These are phyloP conservation scores for Myanophis thanlyinensis DNA, from an alignment of 2,113 vertebrate genomes.

Conservation along the genomic window DNA sequence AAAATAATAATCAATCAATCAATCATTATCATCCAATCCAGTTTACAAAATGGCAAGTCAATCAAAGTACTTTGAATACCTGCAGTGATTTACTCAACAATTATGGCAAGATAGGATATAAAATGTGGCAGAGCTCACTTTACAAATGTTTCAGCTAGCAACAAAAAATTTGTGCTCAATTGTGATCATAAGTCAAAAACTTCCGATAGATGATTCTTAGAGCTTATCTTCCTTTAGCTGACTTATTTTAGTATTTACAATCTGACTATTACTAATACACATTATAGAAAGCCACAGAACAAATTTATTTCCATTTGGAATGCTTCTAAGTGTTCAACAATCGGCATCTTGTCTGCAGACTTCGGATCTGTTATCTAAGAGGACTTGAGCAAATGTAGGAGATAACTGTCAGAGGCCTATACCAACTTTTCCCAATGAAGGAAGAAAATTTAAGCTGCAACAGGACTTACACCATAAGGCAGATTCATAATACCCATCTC, in stretches of 20 bases:
- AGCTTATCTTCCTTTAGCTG: too few species aligned
- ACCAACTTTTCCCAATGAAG: background rate
- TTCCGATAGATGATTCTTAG: too few species aligned
- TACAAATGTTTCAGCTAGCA: too few species aligned
- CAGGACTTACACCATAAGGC: background rate
- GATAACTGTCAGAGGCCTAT: background rate
- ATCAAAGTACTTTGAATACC: background rate
- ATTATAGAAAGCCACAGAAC: too few species aligned
- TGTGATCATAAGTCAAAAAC: too few species aligned
- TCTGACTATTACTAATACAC: background rate
- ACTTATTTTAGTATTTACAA: background rate
- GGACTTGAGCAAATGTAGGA: background rate
- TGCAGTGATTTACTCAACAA: background rate
- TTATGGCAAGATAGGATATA: too few species aligned
- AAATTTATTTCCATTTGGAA: too few species aligned
- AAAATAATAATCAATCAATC: background rate
- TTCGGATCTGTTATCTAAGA: background rate
- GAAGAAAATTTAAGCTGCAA: background rate
- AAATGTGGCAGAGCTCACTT: too few species aligned
- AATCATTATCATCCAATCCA: background rate
- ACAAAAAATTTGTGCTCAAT: too few species aligned
- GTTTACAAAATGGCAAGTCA: background rate
- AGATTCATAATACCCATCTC: background rate
- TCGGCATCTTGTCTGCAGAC: background rate
- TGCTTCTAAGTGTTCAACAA: background rate